Base-by-base conservation (phyloP, 2,888 invertebrate genomes). In the Drosophila neutralis region DNA sequence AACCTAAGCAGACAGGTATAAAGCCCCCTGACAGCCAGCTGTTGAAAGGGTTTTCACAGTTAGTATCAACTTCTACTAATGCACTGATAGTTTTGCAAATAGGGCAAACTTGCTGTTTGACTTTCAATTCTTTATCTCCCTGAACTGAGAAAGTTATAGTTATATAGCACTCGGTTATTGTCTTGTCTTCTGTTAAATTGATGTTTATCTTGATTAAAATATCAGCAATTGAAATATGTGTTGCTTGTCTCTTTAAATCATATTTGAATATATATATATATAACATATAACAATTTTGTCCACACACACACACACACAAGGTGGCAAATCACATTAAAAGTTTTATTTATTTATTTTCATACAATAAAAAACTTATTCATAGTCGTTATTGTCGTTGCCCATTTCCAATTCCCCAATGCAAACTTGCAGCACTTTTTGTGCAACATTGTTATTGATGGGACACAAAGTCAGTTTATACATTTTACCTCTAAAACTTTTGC, bases 401-500 rank as follows among this genome's bases (percentile, higher is more conserved):
- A 58, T 53, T 48, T 59, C 24, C 3, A 42, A 65, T 49, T 58
- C 53, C 27, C 21, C 15, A 24, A 45, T 48, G 59, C 13, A 15
- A 40, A 40, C 33, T 53, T 53, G 45, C 45, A 24, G 1, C 21
- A 45, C 45, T 45, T 24, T 45, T 45, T 15, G 11, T 45, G 15
- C 45, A 33, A 0, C 33, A 45, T 73, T 73, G 56, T 62, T 61
- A 68, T 73, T 75, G 57, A 54, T 75, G 60, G 36, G 51, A 31
- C 42, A 21, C 27, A 58, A 58, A 60, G 36, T 40, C 68, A 66
- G 52, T 62, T 73, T 60, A 68, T 81, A 78, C 69, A 69, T 60
- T 78, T 73, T 40, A 42, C 38, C 65, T 59, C 52, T 54, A 42
- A 82, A 73, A 63, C 78, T 84, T 33, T 13, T 6, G 54, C 49